phyloP scores from a whole-genome alignment of 2,888 invertebrate genomes.

The Metalampra italica region DNA sequence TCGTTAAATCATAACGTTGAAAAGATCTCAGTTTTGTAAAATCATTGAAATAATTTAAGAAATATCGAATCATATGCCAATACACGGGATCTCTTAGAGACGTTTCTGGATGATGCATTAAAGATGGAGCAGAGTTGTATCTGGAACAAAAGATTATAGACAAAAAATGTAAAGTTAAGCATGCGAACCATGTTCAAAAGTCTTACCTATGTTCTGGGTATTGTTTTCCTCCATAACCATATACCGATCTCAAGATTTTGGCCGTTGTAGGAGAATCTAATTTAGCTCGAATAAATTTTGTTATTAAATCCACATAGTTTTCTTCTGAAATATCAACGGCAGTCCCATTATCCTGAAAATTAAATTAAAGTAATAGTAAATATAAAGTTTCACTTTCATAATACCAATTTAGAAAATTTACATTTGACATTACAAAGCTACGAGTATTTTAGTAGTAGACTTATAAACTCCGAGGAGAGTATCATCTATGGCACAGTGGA shows the following conservation, averaged over 20 bases:
- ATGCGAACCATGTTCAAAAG: background rate
- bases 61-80: conserved; percentile 51
- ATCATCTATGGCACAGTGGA: too few relatives aligned
- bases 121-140: conserved; percentile 60
- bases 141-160: conserved; percentile 32
- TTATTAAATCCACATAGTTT: conserved; percentile 51
- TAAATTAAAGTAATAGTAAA: too few relatives aligned
- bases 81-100: conserved; percentile 58
- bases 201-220: conserved; percentile 47
- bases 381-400: too few relatives aligned
- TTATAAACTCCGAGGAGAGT: too few relatives aligned
- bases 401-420: too few relatives aligned
- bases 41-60: conserved; percentile 50
- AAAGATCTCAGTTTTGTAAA: conserved; percentile 35
- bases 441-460: too few relatives aligned
- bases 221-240: conserved; percentile 53
- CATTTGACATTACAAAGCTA: too few relatives aligned
- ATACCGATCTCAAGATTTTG: conserved; percentile 51
- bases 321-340: conserved; percentile 51
- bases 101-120: conserved; percentile 62
- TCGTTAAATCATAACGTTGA: conserved; percentile 41
- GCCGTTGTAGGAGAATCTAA: conserved; percentile 50
- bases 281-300: conserved; percentile 59
- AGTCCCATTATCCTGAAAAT: conserved; percentile 50
- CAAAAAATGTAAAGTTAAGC: background rate